These are phyloP conservation scores for Melanostoma scalare DNA, from an alignment of 2,888 invertebrate species.

Conservation along the genomic window DNA sequence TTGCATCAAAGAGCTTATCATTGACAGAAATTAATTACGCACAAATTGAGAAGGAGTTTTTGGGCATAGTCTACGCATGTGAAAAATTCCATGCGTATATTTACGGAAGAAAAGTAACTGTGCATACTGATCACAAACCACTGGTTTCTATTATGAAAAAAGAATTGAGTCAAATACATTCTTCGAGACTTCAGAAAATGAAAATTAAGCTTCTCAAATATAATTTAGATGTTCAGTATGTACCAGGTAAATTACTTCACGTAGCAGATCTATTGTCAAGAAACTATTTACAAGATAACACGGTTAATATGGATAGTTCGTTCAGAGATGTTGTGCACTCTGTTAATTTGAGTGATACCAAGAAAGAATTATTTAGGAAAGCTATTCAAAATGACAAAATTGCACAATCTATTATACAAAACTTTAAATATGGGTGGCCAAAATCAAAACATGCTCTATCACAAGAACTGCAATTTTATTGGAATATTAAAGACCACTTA, in stretches of 20 bases:
- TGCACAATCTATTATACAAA: not conserved
- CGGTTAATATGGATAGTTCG: conserved; percentile 15
- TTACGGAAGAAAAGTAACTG: not conserved
- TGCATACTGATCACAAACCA: conserved; percentile 33
- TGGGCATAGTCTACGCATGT: conserved; percentile 26
- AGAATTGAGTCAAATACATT: no score
- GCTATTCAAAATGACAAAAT: conserved; percentile 11
- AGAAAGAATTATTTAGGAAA: conserved; percentile 23
- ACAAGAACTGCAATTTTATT: no score
- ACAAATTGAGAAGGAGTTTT: conserved; percentile 50
- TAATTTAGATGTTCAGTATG: no score
- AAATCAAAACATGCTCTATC: conserved; percentile 31
- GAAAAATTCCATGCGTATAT: conserved; percentile 15
- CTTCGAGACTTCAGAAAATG: no score
- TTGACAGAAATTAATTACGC: conserved; percentile 72
- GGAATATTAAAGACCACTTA: no score
- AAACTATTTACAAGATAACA: conserved; percentile 34
- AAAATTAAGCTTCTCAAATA: no score
- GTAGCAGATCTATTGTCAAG: conserved; percentile 71
- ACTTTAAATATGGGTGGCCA: conserved; percentile 21
- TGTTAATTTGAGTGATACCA: conserved; percentile 15
- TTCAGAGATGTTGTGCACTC: conserved; percentile 40
- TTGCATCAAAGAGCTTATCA: conserved; percentile 74
- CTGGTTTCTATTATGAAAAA: conserved; percentile 52
- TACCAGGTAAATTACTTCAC: conserved; percentile 70